Evolutionary conservation across 2,113 vertebrate species (phyloP).

Genomic region (Kobus ellipsiprymnus): DNA sequence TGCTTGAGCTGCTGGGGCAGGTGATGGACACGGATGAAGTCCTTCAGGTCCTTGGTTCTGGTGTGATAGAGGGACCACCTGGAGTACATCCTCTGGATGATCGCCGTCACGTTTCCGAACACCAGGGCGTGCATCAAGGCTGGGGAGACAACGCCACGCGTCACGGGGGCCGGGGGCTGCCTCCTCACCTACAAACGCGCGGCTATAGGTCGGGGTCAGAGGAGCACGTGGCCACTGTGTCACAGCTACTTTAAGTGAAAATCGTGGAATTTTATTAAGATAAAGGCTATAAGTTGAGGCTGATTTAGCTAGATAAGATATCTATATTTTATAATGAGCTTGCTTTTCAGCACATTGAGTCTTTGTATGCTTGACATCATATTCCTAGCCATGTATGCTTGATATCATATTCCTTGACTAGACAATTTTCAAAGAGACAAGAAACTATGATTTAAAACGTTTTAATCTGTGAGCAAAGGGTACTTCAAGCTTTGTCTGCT

Average conservation of each 20-base stretch:
- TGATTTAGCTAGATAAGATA: background rate
- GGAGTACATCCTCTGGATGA: conserved; percentile 99
- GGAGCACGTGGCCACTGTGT: no score
- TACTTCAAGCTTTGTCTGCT: background rate
- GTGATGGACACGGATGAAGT: conserved; percentile 97
- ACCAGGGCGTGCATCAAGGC: conserved; percentile 98
- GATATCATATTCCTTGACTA: background rate
- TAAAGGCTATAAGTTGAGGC: background rate
- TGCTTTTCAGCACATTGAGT: background rate
- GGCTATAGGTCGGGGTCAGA: background rate
- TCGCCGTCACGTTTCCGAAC: conserved; percentile 98
- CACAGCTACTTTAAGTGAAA: background rate
- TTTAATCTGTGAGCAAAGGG: background rate
- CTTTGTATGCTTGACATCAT: background rate
- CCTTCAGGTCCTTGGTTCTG: conserved; percentile 97
- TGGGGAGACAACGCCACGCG: conserved; percentile 62
- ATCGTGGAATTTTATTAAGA: background rate
- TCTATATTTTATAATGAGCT: background rate
- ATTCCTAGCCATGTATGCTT: background rate
- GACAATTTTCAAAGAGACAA: background rate
- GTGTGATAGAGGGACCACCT: conserved; percentile 99
- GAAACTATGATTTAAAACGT: background rate
- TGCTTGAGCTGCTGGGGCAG: conserved; percentile 97
- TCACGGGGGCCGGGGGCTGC: background rate
- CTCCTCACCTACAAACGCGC: background rate